Evolutionary conservation across 2,888 invertebrate genomes (phyloP).

Genomic region (Eumacrocentrus americanus): DNA sequence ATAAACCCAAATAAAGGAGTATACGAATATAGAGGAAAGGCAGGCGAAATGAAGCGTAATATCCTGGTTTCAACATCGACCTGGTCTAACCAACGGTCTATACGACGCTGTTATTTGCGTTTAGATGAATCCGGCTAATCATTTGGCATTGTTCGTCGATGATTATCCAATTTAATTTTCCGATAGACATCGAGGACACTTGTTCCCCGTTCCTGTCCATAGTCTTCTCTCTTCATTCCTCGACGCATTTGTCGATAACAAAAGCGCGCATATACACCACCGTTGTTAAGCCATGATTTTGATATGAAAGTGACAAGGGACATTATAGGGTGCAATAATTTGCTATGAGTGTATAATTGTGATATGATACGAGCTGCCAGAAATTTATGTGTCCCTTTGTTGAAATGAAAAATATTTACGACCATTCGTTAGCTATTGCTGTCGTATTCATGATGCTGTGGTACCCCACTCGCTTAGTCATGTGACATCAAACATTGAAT

Average conservation of each 20-base stretch:
- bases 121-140: conserved; percentile 26
- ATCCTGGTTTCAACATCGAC: too few species aligned
- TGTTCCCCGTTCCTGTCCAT: conserved; percentile 23
- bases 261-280: conserved; percentile 18
- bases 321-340: too few species aligned
- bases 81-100: conserved; percentile 23
- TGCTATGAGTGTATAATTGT: too few species aligned
- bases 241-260: not conserved
- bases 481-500: too few species aligned
- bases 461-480: too few species aligned
- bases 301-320: not conserved
- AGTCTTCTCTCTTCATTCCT: conserved; percentile 14
- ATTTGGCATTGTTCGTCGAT: conserved; percentile 34
- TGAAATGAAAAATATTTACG: too few species aligned
- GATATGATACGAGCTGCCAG: too few species aligned
- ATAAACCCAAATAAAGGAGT: too few species aligned
- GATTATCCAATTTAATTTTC: conserved; percentile 27
- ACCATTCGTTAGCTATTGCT: too few species aligned
- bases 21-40: conserved; percentile 16
- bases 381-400: too few species aligned
- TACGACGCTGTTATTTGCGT: conserved; percentile 19
- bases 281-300: not conserved
- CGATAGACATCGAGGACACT: conserved; percentile 34
- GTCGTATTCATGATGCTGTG: too few species aligned
- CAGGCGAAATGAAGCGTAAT: conserved; percentile 24